phyloP scores from a whole-genome alignment of 2,888 invertebrate species.

The Ischnura elegans region DNA sequence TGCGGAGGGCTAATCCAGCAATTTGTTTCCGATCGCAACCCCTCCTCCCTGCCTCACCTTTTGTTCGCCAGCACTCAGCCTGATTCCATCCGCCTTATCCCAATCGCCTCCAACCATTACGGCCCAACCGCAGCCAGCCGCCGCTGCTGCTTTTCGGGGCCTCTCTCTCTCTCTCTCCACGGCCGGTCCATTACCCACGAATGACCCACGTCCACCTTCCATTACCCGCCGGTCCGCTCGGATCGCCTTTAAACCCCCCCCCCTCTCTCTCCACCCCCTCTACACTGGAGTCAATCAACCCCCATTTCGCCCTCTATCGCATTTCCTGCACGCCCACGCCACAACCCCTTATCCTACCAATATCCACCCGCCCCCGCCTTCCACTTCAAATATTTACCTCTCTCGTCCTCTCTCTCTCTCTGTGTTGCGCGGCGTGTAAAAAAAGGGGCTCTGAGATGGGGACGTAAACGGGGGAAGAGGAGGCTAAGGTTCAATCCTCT shows the following conservation, averaged over 20 bases:
- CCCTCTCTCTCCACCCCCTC: neutral
- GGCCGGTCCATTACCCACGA: conserved; percentile 63
- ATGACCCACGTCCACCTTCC: conserved; percentile 59
- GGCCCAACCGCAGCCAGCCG: neutral
- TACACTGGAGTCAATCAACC: conserved; percentile 32
- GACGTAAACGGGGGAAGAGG: conserved; percentile 10
- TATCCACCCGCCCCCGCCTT: neutral
- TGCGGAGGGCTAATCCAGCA: neutral
- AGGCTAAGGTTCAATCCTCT: conserved; percentile 56
- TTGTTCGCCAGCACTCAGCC: neutral
- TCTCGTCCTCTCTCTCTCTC: conserved; percentile 50
- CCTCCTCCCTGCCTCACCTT: neutral
- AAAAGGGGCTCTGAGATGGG: neutral
- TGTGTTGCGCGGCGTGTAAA: conserved; percentile 6
- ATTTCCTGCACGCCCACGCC: neutral
- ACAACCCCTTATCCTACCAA: neutral
- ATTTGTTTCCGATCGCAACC: neutral
- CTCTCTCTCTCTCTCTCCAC: conserved; percentile 3
- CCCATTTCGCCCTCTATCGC: neutral
- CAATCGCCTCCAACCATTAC: neutral
- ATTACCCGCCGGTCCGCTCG: conserved; percentile 13
- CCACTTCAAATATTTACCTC: conserved; percentile 61
- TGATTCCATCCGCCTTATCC: neutral
- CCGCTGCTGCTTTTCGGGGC: conserved; percentile 11
- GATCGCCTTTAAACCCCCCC: neutral